These are phyloP conservation scores for Parazoanthus darwini DNA, from an alignment of 92 coral and sea anemone genomes.

Conservation along the genomic window DNA sequence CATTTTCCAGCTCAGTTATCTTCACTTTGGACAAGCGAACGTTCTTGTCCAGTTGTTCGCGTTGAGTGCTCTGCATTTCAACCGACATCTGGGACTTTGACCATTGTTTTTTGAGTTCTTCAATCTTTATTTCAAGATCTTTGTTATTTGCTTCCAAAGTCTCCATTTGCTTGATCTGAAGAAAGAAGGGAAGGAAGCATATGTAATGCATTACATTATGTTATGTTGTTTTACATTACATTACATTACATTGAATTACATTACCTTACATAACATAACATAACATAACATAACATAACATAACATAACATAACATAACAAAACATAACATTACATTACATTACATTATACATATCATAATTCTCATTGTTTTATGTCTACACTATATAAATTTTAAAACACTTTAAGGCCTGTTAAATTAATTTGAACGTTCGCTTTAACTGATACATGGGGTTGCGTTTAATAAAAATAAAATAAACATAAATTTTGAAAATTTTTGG, in stretches of 20 bases:
- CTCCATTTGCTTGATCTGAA: conserved; percentile 52
- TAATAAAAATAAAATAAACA: too few species aligned
- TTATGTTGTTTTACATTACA: too few species aligned
- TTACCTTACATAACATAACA: too few species aligned
- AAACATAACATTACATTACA: too few species aligned
- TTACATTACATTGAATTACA: too few species aligned
- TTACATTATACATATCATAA: background rate
- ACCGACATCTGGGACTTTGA: conserved; percentile 55
- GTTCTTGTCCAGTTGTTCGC: conserved; percentile 49
- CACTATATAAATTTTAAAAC: too few species aligned
- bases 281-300: too few species aligned
- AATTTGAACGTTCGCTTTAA: too few species aligned
- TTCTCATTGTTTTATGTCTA: background rate
- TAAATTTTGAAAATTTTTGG: too few species aligned
- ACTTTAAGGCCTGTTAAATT: background rate
- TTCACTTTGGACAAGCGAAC: conserved; percentile 49
- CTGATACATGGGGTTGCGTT: too few species aligned
- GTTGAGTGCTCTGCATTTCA: conserved; percentile 48
- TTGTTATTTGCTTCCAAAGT: conserved; percentile 53
- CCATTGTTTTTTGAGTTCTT: conserved; percentile 55
- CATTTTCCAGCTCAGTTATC: conserved; percentile 55
- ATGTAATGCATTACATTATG: too few species aligned
- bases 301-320: too few species aligned
- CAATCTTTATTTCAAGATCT: conserved; percentile 59
- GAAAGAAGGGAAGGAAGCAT: background rate